Percentiles rank a stretch among this genome's conserved stretches.
phyloP scores from a whole-genome alignment of 2,113 vertebrate genomes.

The Cisticola juncidis region DNA sequence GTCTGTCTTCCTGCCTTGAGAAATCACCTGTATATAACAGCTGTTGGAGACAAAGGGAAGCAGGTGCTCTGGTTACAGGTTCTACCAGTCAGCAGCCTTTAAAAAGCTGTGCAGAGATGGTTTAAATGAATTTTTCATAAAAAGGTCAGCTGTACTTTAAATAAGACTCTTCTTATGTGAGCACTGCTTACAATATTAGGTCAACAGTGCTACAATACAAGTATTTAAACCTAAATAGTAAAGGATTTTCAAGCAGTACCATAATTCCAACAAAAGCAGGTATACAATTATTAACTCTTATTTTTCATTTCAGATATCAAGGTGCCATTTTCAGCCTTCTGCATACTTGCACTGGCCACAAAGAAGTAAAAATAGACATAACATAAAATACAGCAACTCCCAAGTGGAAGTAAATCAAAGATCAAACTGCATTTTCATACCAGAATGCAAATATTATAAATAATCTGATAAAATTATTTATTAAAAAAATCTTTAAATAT shows the following conservation, averaged over 20 bases:
- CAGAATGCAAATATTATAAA: neutral
- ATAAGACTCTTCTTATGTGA: neutral
- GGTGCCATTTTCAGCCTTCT: neutral
- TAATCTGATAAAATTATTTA: neutral
- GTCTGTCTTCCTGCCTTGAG: slow-evolving; percentile 95
- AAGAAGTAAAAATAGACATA: neutral
- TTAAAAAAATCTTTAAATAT: neutral
- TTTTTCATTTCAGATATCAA: neutral
- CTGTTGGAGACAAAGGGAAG: slow-evolving; percentile 63
- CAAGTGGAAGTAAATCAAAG: neutral
- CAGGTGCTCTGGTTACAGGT: neutral
- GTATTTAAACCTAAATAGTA: neutral
- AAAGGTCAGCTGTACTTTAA: neutral
- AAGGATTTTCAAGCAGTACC: neutral
- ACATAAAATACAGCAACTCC: neutral
- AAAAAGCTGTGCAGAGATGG: neutral
- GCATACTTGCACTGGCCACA: neutral
- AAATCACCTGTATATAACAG: slow-evolving; percentile 97
- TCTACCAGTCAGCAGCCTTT: neutral
- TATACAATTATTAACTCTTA: neutral
- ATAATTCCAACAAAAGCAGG: neutral
- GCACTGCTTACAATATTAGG: neutral
- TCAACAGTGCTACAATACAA: neutral
- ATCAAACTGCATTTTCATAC: neutral
- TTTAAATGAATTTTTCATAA: neutral